Percentiles rank a stretch among this genome's conserved stretches.
Evolutionary conservation across 2,888 invertebrate genomes (phyloP).

Genomic region (Rotaria magnacalcarata): DNA sequence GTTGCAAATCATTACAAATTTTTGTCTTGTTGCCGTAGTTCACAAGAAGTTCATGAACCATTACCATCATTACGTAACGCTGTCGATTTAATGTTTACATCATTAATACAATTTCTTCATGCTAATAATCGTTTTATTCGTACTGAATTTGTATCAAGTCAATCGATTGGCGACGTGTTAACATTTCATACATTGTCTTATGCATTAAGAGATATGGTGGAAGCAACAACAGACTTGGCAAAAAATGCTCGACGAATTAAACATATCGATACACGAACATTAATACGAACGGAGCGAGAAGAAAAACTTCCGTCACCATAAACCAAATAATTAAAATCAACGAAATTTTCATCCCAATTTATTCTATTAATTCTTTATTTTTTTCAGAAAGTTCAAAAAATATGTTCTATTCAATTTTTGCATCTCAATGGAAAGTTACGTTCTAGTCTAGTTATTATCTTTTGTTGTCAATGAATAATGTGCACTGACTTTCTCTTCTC

Average conservation of each 20-base stretch:
- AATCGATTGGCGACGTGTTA: not conserved
- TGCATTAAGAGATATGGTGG: not conserved
- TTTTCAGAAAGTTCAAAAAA: too few relatives aligned
- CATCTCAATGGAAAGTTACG: not conserved
- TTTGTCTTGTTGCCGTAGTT: not conserved
- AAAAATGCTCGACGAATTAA: not conserved
- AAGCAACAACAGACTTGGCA: not conserved
- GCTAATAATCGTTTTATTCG: not conserved
- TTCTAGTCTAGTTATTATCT: not conserved
- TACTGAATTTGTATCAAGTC: not conserved
- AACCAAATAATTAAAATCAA: not conserved
- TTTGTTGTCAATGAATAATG: not conserved
- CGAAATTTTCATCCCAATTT: not conserved
- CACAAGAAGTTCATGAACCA: not conserved
- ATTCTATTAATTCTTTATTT: too few relatives aligned
- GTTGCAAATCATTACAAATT: not conserved
- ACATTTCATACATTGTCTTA: conserved; percentile 1
- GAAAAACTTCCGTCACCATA: not conserved
- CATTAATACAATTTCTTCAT: not conserved
- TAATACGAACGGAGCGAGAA: not conserved
- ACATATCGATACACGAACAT: conserved; percentile 16
- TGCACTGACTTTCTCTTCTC: too few relatives aligned
- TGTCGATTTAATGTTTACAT: not conserved
- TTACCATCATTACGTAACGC: conserved; percentile 5
- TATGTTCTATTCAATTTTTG: too few relatives aligned